Percentiles rank a stretch among this genome's conserved stretches.
Conservation (phyloP, 2,113 vertebrate species). For the Chloebia gouldiae region DNA sequence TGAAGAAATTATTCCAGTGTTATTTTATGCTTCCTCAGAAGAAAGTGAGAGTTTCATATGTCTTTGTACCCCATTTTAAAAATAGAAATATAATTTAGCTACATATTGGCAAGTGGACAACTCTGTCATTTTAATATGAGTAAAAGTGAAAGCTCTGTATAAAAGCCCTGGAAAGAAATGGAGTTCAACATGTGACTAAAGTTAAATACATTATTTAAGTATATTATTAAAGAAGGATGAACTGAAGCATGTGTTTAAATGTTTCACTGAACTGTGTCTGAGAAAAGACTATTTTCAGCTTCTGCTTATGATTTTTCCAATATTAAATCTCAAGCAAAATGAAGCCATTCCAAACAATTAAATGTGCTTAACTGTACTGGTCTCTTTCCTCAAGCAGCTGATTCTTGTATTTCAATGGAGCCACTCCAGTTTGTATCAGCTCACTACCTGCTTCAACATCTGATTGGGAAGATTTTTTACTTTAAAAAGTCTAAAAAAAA, state of each 20-base stretch:
- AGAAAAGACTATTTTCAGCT: conserved; percentile 13
- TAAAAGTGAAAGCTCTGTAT: conserved; percentile 3
- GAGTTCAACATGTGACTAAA: background rate
- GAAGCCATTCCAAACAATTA: conserved; percentile 22
- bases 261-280: background rate
- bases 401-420: background rate
- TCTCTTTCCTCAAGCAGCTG: background rate
- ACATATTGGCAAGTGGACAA: background rate
- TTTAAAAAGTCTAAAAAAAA: background rate
- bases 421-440: background rate
- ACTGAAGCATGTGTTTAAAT: background rate
- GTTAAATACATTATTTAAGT: background rate
- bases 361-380: background rate
- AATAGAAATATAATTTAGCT: background rate
- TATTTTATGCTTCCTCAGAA: background rate
- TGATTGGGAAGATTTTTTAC: background rate
- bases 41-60: background rate
- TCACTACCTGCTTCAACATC: background rate
- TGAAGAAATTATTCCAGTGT: background rate
- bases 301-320: conserved; percentile 21
- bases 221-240: conserved; percentile 1
- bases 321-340: background rate
- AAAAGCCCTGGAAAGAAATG: background rate
- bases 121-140: background rate
- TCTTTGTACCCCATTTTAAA: conserved; percentile 7